Evolutionary conservation across 2,797 vertebrate species (phyloP).

Genomic region (Acipenser oxyrinchus): DNA sequence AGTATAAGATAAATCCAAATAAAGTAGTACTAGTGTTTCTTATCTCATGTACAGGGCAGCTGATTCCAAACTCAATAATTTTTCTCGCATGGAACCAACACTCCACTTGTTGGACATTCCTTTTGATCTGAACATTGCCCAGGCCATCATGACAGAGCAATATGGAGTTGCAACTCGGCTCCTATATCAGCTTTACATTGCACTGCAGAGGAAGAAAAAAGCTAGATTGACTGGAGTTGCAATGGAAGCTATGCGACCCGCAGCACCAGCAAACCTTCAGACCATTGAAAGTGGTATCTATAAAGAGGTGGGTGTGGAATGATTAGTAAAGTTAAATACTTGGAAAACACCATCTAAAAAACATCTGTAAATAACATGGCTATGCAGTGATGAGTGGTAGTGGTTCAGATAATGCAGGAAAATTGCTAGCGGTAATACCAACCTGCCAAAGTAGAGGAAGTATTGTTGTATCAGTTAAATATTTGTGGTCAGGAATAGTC

Average conservation of each 20-base stretch:
- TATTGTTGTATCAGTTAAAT: too few species aligned
- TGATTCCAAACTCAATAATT: slow-evolving; percentile 77
- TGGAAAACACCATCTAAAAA: too few species aligned
- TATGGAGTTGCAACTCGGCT: slow-evolving; percentile 71
- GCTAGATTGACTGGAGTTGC: slow-evolving; percentile 50
- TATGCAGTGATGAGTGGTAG: too few species aligned
- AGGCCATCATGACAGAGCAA: slow-evolving; percentile 73
- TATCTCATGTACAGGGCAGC: slow-evolving; percentile 40
- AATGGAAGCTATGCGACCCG: slow-evolving; percentile 61
- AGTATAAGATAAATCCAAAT: too few species aligned
- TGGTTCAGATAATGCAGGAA: too few species aligned
- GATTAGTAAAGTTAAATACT: background rate
- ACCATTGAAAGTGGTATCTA: slow-evolving; percentile 58
- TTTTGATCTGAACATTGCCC: slow-evolving; percentile 67
- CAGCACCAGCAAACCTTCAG: slow-evolving; percentile 43
- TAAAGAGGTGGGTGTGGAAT: slow-evolving; percentile 53
- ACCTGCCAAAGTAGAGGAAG: too few species aligned
- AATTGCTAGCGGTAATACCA: too few species aligned
- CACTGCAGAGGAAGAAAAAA: slow-evolving; percentile 74
- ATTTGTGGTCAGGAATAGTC: too few species aligned
- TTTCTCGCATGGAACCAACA: slow-evolving; percentile 76
- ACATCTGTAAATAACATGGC: too few species aligned
- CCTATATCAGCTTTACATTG: slow-evolving; percentile 76
- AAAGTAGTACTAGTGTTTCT: too few species aligned
- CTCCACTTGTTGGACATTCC: slow-evolving; percentile 73